Evolutionary conservation across 2,113 vertebrate species (phyloP).

Genomic region (Rafetus swinhoei): DNA sequence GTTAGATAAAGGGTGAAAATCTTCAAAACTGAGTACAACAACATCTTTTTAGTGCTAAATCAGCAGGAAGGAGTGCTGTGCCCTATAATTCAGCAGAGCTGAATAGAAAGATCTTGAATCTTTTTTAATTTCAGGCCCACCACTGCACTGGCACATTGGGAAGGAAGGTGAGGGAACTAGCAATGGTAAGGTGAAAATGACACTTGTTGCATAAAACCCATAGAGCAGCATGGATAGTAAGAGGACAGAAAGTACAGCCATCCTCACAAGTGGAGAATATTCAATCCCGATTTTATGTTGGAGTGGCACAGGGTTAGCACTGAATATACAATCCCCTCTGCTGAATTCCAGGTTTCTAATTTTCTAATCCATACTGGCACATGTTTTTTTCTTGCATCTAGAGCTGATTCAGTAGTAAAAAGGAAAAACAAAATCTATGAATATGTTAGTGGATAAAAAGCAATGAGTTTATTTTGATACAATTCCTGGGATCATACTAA

Average conservation of each 20-base stretch:
- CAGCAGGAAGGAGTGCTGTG: rapidly evolving
- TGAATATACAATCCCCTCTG: neutral
- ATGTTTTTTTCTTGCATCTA: neutral
- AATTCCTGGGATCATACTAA: rapidly evolving
- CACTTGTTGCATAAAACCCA: neutral
- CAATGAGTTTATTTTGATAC: neutral
- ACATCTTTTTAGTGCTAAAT: neutral
- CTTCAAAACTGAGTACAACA: slow-evolving; percentile 19
- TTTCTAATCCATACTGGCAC: neutral
- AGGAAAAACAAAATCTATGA: neutral
- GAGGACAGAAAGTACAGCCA: neutral
- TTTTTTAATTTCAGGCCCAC: neutral
- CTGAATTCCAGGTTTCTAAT: neutral
- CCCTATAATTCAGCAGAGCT: neutral
- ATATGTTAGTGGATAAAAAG: neutral
- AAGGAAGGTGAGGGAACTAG: neutral
- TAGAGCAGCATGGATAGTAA: neutral
- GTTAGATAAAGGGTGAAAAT: neutral
- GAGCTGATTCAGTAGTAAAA: neutral
- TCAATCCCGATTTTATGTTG: neutral
- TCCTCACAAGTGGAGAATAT: neutral
- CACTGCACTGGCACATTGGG: too few relatives aligned
- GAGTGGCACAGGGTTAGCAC: neutral
- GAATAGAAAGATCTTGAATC: neutral
- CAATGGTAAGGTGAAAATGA: neutral